Evolutionary conservation across 2,797 vertebrate genomes (phyloP).

Genomic region (Ambastaia sidthimunki): DNA sequence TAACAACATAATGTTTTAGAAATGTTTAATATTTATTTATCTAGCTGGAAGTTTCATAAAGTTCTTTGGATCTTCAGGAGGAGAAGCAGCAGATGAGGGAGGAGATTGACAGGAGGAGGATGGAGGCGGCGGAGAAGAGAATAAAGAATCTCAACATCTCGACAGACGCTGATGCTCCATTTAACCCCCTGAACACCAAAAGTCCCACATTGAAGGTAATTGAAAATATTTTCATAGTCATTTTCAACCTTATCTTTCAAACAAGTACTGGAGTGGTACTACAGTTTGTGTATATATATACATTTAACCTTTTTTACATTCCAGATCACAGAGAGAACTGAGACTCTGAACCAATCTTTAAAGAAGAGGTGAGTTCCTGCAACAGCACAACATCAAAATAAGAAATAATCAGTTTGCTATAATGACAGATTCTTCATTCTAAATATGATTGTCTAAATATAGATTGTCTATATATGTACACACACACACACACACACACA

Average conservation of each 20-base stretch:
- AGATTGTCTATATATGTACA: too few relatives aligned
- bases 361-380: slow-evolving; percentile 85
- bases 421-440: slow-evolving; percentile 36
- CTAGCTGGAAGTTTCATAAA: neutral
- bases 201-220: slow-evolving; percentile 82
- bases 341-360: slow-evolving; percentile 87
- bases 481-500: too few relatives aligned
- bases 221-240: slow-evolving; percentile 2
- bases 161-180: slow-evolving; percentile 72
- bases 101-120: slow-evolving; percentile 76
- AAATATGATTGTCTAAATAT: slow-evolving; percentile 41
- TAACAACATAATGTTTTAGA: neutral
- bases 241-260: neutral
- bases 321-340: slow-evolving; percentile 88
- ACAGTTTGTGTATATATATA: too few relatives aligned
- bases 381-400: neutral
- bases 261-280: neutral
- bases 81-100: slow-evolving; percentile 80
- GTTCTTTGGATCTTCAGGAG: slow-evolving; percentile 70
- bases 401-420: slow-evolving; percentile 14
- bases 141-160: slow-evolving; percentile 76
- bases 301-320: slow-evolving; percentile 31
- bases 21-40: neutral
- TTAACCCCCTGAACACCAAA: slow-evolving; percentile 75
- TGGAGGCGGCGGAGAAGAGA: slow-evolving; percentile 77